Base-by-base conservation (phyloP, 2,888 invertebrate genomes). In the Drosophila nigricruria region DNA sequence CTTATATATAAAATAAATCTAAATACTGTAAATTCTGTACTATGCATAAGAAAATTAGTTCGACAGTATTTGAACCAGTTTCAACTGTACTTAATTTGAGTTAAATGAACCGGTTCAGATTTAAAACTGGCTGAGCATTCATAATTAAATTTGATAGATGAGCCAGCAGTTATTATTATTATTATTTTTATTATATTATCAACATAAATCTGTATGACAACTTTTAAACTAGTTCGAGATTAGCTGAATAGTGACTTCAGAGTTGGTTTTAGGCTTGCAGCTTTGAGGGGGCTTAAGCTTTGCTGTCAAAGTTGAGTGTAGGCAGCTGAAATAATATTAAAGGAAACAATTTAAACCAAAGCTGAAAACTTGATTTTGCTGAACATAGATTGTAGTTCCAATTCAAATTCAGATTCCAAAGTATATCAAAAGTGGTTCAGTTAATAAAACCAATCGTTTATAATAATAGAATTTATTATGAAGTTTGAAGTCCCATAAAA, bases 1-100 rank as follows among this genome's bases (percentile, higher is more conserved):
- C 23, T 9, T 36, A 38, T 6, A 10, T 6, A 34, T 49, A n/a
- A 5, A 40, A 57, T 34, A 60, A 45, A 66, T 45, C 40, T 52
- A n/a, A 10, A 6, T 4, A 18, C 12, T 27, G 18, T 38, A 54
- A 70, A 58, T 64, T 42, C 27, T 32, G 45, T 36, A 25, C 3
- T 32, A 23, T 32, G 14, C 2, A 14, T 43, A 32, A 20, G 18
- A 10, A 10, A n/a, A 25, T 54, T 0, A 20, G 14, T 12, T 20
- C 30, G n/a, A 12, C 12, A 8, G 32, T 4, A 8, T 20, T 20
- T 38, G 12, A n/a, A 18, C 10, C 3, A 25, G 23, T 16, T 53
- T 14, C 12, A 12, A 6, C n/a, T 20, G 16, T 0, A 49, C n/a
- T 27, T 14, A 1, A n/a, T 38, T 6, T 16, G 16, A 14, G 34